Conservation (phyloP, 2,113 vertebrate species). For the Eulemur macaco region DNA sequence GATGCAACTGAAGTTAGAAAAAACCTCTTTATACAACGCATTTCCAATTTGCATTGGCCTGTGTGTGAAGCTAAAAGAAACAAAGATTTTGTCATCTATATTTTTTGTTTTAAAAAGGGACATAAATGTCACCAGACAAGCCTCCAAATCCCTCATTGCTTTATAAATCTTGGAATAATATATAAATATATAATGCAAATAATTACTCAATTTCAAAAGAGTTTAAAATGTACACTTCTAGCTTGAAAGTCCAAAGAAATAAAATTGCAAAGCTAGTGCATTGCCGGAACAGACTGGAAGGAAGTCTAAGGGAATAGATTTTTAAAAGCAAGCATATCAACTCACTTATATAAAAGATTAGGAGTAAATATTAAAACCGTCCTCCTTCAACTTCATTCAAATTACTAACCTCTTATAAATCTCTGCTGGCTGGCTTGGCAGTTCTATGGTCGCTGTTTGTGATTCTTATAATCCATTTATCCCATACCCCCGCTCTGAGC, state of each 20-base stretch:
- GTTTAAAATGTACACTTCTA: not conserved
- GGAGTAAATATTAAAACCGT: not conserved
- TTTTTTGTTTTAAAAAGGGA: not conserved
- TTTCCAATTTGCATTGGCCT: not conserved
- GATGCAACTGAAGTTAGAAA: constrained; percentile 26
- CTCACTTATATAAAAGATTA: not conserved
- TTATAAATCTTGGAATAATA: constrained; percentile 4
- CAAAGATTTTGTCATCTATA: not conserved
- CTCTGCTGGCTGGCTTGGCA: not conserved
- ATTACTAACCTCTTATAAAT: not conserved
- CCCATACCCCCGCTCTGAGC: too few relatives aligned
- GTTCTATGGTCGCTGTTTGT: not conserved
- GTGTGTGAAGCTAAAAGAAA: not conserved
- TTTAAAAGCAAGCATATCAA: not conserved
- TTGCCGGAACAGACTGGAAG: not conserved
- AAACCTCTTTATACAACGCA: constrained; percentile 20
- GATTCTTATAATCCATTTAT: not conserved
- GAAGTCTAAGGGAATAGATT: not conserved
- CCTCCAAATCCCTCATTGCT: not conserved
- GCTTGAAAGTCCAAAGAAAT: constrained; percentile 31
- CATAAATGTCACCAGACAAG: not conserved
- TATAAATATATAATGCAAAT: not conserved
- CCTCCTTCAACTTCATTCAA: not conserved
- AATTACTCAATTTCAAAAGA: not conserved
- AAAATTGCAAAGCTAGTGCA: not conserved